phyloP scores from a whole-genome alignment of 2,888 invertebrate species.

The Mesorhabditis sp. region DNA sequence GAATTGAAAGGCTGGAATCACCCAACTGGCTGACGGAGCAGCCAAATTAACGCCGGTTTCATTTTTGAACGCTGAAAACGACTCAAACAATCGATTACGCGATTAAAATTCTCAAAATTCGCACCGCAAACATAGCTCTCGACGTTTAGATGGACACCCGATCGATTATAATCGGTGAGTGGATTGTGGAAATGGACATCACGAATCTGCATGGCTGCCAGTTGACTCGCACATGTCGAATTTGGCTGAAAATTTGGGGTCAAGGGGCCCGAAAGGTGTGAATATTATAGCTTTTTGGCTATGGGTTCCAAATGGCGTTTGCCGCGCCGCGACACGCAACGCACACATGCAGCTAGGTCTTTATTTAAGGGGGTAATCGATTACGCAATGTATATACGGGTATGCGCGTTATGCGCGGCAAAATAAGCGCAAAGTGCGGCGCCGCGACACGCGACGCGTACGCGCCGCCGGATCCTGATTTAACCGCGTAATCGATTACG shows the following conservation, averaged over 20 bases:
- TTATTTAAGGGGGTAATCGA: too few species aligned
- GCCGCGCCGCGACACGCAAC: too few species aligned
- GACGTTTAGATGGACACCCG: conserved; percentile 43
- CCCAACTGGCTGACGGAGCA: too few species aligned
- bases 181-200: conserved; percentile 4
- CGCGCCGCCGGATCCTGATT: too few species aligned
- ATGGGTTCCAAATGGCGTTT: too few species aligned
- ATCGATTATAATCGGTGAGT: conserved; percentile 8
- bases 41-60: background rate
- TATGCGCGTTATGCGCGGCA: too few species aligned
- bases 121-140: conserved; percentile 46
- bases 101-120: conserved; percentile 8
- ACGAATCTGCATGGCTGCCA: background rate
- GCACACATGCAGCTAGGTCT: too few species aligned
- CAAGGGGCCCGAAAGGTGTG: background rate
- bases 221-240: background rate
- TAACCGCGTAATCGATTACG: too few species aligned
- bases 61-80: background rate
- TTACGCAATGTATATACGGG: too few species aligned
- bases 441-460: too few species aligned
- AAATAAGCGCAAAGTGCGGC: too few species aligned
- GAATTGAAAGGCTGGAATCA: background rate
- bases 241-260: background rate
- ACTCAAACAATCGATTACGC: background rate
- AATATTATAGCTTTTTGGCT: too few species aligned